Evolutionary conservation across 1,140 invertebrate genomes (phyloP), one percentile per base, ranked within the genome.

Genomic region (Myzus persicae): DNA sequence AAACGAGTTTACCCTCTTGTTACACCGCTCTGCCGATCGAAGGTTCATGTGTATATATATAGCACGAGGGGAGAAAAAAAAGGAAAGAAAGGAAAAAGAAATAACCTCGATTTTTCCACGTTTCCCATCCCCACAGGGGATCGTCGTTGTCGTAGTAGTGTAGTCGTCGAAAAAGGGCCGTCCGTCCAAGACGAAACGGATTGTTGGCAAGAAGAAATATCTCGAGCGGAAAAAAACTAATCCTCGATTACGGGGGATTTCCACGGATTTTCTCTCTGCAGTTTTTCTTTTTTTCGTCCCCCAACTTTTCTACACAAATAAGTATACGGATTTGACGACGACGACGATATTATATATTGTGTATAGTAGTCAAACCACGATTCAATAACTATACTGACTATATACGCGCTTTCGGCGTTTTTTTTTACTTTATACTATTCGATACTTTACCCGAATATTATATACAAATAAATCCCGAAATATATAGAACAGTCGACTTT

Each of bases 91-190:
- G 76, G 91, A 94, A 94, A 87, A 94, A 94, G 91, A 94, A 94
- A 94, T 94, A 94, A 94, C 94, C 89, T 90, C 93, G 59, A 90
- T 90, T 93, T 89, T 90, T 93, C 87, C 46, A 81, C 88, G 88
- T 90, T 93, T 90, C 44, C 44, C 93, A 54, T 93, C 89, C 93
- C 42, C 38, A 81, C 44, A 81, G 26, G 81, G 48, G 89, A 81
- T 90, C 89, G 51, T 67, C 36, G 46, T 11, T 6, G 26, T 67
- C 8, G 24, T 54, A 4, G 59, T 51, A 24, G 18, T 48, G 18
- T 51, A 76, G 59, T 85, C 87, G 87, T 90, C 89, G 76, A 89
- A 85, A 92, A 93, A 84, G 81, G 91, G 67, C n/a, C 90, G 90
- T 36, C n/a, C 40, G 59, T 84, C 91, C 38, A 93, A 93, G 38